These are phyloP conservation scores for Oenanthe oenanthe DNA, from an alignment of 2,113 vertebrate genomes.

Conservation along the genomic window DNA sequence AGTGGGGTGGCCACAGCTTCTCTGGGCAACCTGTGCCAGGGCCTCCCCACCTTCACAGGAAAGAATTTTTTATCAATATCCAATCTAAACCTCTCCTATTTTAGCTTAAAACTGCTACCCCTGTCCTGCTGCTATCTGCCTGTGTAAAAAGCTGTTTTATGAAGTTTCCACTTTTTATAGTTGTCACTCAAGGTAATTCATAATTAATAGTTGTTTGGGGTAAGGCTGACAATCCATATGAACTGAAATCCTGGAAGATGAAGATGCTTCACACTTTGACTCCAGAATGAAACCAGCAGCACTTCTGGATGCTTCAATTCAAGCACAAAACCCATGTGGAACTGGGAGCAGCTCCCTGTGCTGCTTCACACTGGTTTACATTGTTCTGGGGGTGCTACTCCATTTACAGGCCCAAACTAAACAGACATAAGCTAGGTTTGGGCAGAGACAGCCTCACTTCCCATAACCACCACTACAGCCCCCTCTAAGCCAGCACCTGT, in stretches of 20 bases:
- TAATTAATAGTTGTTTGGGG: background rate
- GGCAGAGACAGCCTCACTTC: background rate
- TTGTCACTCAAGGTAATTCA: background rate
- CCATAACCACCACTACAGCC: background rate
- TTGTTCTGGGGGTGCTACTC: background rate
- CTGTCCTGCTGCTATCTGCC: background rate
- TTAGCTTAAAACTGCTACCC: background rate
- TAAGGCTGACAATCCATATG: background rate
- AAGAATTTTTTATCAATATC: background rate
- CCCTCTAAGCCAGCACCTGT: background rate
- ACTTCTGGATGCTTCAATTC: background rate
- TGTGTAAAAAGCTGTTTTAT: rapidly evolving
- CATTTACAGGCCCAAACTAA: background rate
- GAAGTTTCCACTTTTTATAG: background rate
- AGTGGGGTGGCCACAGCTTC: background rate
- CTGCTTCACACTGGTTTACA: background rate
- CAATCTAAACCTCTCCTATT: background rate
- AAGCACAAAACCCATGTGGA: rapidly evolving
- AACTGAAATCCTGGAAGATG: background rate
- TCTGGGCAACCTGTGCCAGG: background rate
- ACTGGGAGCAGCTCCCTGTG: background rate
- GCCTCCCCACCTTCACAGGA: background rate
- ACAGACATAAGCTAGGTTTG: background rate
- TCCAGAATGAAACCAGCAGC: background rate
- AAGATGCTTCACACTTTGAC: background rate